Conservation (phyloP, 2,888 invertebrate species). For the Sphinx pinastri region DNA sequence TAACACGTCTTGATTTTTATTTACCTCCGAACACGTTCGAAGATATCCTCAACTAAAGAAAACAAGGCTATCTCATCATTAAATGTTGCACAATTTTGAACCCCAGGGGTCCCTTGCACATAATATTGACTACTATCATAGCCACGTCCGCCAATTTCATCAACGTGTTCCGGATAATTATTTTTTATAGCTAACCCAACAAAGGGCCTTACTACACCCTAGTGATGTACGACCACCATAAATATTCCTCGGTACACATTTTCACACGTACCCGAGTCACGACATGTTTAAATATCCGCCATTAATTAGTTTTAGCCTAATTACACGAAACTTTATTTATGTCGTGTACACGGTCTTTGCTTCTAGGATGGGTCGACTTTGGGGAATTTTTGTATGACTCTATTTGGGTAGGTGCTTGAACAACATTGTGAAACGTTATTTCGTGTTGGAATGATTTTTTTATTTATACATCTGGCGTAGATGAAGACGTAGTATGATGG, state of each 20-base stretch:
- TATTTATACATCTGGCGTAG: no score
- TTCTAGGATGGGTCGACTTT: background rate
- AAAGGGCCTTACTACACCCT: constrained; percentile 27
- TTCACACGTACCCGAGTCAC: constrained; percentile 44
- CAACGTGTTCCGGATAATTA: constrained; percentile 10
- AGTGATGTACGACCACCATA: constrained; percentile 46
- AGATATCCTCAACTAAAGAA: no score
- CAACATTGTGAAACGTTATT: background rate
- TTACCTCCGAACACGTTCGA: no score
- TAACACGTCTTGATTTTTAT: no score
- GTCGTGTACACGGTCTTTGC: background rate
- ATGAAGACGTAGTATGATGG: no score
- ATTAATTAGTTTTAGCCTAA: constrained; percentile 57
- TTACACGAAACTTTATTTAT: constrained; percentile 31
- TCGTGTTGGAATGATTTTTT: background rate
- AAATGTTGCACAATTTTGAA: background rate
- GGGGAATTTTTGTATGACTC: background rate
- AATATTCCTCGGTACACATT: constrained; percentile 46
- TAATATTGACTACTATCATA: background rate
- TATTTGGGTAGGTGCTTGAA: background rate
- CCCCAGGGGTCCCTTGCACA: background rate
- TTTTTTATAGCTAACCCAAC: constrained; percentile 13
- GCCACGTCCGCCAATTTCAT: constrained; percentile 5
- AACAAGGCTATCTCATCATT: no score
- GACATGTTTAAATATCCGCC: constrained; percentile 46